Base-by-base conservation (phyloP, 2,888 invertebrate species). In the Clitarchus hookeri region DNA sequence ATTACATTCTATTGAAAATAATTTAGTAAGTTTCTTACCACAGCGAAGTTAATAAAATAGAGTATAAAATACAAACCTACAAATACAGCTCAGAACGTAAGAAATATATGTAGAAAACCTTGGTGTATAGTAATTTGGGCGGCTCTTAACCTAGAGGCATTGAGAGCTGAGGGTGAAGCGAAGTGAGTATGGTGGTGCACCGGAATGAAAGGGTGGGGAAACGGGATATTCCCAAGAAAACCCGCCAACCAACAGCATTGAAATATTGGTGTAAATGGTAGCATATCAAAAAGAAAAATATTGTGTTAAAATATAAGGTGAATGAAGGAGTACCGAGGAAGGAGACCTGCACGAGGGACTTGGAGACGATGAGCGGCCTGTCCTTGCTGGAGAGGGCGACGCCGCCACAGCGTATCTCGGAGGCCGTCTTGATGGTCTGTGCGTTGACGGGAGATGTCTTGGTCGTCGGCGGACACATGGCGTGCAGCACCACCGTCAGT, bases 401-500 rank as follows among this genome's bases (percentile, higher is more conserved):
- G 80, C 97, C 96, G 88, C 97, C 96, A 80, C 95, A 95, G 88
- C 97, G 93, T 84, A 96, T 94, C 90, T 97, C 97, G 2, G 93
- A 92, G 82, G 94, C 93, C 16, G 94, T 93, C 90, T 97, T 96
- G 87, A 96, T 94, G 89, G 95, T 96, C 89, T 94, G 94, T 6
- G 94, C 93, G 0, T 94, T 93, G 11, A 94, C 93, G 84, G 95
- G 95, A 0, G 95, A 93, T 0, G 95, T 94, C 87, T 96, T 94
- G 16, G 95, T 95, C 0, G 95, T 95, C 0, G 97, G 95, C 53
- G 97, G 95, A 91, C 95, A 95, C 91, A 99, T 94, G 16, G 98
- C 97, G 91, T 96, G 97, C 53, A 99, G 93, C 23, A 99, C 96
- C 48, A 98, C 95, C 4, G 96, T 97, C 88, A 99, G 93, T 85